Evolutionary conservation across 2,113 vertebrate genomes (phyloP).

Genomic region (Thomomys bottae): DNA sequence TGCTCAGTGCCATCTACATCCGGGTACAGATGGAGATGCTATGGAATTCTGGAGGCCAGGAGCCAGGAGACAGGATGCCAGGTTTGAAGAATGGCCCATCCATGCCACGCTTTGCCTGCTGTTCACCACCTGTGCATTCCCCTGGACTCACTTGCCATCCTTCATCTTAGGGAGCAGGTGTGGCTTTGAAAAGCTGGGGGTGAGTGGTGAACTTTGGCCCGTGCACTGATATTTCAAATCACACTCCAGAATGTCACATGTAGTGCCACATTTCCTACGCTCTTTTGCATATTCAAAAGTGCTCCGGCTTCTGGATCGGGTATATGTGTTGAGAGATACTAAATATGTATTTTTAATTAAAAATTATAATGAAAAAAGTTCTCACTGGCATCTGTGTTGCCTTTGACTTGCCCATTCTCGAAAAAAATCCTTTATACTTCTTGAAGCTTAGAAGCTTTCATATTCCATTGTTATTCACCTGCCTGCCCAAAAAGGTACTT

Average conservation of each 20-base stretch:
- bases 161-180: not conserved
- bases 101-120: not conserved
- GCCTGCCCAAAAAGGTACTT: not conserved
- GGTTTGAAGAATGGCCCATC: rapidly evolving
- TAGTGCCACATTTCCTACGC: rapidly evolving
- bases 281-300: constrained; percentile 41
- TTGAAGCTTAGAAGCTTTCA: not conserved
- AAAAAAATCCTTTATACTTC: not conserved
- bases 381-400: constrained; percentile 43
- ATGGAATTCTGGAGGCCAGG: not conserved
- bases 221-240: not conserved
- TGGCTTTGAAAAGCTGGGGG: not conserved
- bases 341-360: constrained; percentile 65
- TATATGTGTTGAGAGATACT: constrained; percentile 39
- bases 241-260: not conserved
- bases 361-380: constrained; percentile 47
- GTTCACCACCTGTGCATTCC: rapidly evolving
- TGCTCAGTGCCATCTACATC: rapidly evolving
- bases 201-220: not conserved
- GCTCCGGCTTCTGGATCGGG: not conserved
- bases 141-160: rapidly evolving
- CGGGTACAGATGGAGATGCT: not conserved
- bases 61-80: rapidly evolving
- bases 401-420: constrained; percentile 34
- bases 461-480: not conserved